Conservation (phyloP, 2,113 vertebrate genomes). For the Leptodactylus fuscus region DNA sequence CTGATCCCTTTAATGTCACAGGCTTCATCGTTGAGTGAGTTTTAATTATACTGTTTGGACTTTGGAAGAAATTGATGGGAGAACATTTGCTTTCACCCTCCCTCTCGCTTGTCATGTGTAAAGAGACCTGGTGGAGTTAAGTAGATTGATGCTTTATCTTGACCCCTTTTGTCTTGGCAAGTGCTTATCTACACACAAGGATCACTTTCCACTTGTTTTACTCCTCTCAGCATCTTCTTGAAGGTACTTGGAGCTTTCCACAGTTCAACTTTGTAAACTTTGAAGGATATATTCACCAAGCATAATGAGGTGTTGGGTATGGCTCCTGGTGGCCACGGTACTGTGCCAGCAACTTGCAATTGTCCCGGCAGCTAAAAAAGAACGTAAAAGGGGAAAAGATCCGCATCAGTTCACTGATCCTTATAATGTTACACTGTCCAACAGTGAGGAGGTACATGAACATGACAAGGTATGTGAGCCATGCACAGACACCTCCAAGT, state of each 20-base stretch:
- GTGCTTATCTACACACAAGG: slow-evolving; percentile 35
- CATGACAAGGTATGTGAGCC: slow-evolving; percentile 78
- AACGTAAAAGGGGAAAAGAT: slow-evolving; percentile 80
- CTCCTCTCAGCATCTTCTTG: slow-evolving; percentile 23
- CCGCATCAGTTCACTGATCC: slow-evolving; percentile 78
- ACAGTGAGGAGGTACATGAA: slow-evolving; percentile 80
- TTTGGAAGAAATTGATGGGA: neutral
- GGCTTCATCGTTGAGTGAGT: slow-evolving; percentile 81
- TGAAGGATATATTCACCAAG: slow-evolving; percentile 47
- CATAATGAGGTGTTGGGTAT: slow-evolving; percentile 81
- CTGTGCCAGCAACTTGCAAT: slow-evolving; percentile 83
- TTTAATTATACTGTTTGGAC: slow-evolving; percentile 64
- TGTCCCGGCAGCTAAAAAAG: slow-evolving; percentile 76
- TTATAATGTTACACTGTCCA: slow-evolving; percentile 80
- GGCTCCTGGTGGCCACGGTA: slow-evolving; percentile 75
- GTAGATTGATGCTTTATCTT: slow-evolving; percentile 54
- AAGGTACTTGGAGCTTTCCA: slow-evolving; percentile 46
- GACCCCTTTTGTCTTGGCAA: slow-evolving; percentile 42
- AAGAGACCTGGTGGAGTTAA: slow-evolving; percentile 50
- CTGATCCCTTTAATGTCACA: slow-evolving; percentile 76
- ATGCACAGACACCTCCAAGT: slow-evolving; percentile 27
- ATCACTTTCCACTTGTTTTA: slow-evolving; percentile 29
- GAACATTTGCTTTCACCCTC: slow-evolving; percentile 45
- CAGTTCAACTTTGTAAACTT: slow-evolving; percentile 57
- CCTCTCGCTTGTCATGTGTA: slow-evolving; percentile 29